These are phyloP conservation scores for Chydorus sphaericus DNA, from an alignment of 2,888 invertebrate genomes.

Conservation along the genomic window DNA sequence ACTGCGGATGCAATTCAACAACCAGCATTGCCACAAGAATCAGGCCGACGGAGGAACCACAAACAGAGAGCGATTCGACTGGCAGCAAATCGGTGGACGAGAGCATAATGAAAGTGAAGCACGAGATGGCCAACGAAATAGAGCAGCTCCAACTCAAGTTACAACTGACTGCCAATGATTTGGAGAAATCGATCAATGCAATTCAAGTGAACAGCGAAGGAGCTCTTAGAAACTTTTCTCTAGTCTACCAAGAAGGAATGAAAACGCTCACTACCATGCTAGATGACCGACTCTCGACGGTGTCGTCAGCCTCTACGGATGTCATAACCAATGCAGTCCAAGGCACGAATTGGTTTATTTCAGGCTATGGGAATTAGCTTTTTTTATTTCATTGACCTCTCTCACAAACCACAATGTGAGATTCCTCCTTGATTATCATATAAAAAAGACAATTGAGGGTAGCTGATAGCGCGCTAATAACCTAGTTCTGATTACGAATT, in stretches of 20 bases:
- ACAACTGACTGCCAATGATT: background rate
- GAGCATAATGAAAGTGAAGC: background rate
- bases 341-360: too few relatives aligned
- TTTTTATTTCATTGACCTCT: too few relatives aligned
- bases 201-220: background rate
- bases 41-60: too few relatives aligned
- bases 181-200: background rate
- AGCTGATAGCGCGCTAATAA: too few relatives aligned
- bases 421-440: too few relatives aligned
- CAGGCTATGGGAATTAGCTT: too few relatives aligned
- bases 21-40: too few relatives aligned
- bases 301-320: background rate
- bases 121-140: background rate
- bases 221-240: background rate
- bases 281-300: background rate
- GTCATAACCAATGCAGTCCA: background rate
- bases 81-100: background rate
- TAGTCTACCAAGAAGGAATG: conserved; percentile 1
- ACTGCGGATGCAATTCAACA: background rate
- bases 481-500: too few relatives aligned
- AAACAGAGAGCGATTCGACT: too few relatives aligned
- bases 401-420: too few relatives aligned
- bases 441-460: too few relatives aligned
- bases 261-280: background rate
- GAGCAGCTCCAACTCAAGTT: background rate